Evolutionary conservation across 2,888 invertebrate genomes (phyloP), one percentile per base, ranked within the genome.

Genomic region (Cactoblastis cactorum): DNA sequence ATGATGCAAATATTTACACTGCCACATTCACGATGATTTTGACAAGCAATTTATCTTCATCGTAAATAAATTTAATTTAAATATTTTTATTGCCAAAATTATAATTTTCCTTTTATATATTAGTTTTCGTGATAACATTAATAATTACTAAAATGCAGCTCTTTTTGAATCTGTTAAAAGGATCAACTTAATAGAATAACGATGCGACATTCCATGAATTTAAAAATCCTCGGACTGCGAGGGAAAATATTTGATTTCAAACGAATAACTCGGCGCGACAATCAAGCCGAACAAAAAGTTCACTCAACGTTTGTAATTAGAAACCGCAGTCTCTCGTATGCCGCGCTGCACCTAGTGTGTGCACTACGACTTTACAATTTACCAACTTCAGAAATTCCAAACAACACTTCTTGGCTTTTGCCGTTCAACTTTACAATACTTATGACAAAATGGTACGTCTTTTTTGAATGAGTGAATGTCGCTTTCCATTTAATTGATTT

Each of bases 281-380:
- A 83, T 80, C 77, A 73, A 72, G 65, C 63, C 56, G 71, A 74
- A 77, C 79, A 85, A 83, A 83, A 83, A 83, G 76, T 77, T 73
- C 64, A 69, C 79, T 77, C 77, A 76, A 71, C 77, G 74, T 77
- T 83, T 80, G 81, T 80, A 83, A 85, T 84, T 81, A 84, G 77
- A 82, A 72, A 71, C 75, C 71, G 67, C 75, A 65, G 61, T 47
- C 56, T 57, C 37, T 62, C 59, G 56, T 57, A 55, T 55, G 59
- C 65, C 56, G 60, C 51, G 37, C 46, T 38, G 53, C 52, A 61
- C 61, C 61, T 63, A 66, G 61, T 69, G 62, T 70, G 62, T 71
- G 65, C 58, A 59, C 62, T 67, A 61, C 50, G 59, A 63, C 65
- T 67, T 65, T 55, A 62, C 61, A 57, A 62, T 54, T 53, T 50